Evolutionary conservation across 1,140 invertebrate species (phyloP), one percentile per base, ranked within the genome.

Genomic region (Leptonema lineaticorne): DNA sequence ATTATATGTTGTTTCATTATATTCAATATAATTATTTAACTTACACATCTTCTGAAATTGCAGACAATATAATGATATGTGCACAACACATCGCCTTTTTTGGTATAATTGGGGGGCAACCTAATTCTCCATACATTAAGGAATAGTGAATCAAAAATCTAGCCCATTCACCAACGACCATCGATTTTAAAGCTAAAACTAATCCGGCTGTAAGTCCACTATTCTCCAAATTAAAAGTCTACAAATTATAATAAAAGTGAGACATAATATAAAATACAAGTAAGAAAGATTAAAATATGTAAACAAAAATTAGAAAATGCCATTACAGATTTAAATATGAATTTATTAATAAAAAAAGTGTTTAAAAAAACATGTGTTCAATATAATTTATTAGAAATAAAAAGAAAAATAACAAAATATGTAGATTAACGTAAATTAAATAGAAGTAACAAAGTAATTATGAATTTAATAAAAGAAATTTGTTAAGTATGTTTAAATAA

Each of bases 121-220:
- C 80, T 50, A 81, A 56, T 56, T 79, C 77, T 22, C 81, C 81
- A 75, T 81, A 83, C 79, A 81, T 81, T 3, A 81, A 74, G 70
- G 78, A 46, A 74, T 81, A 74, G 4, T 78, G 78, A 8, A 81
- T 64, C 2, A 81, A 75, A 70, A 83, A 83, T 9, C 79, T 46
- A 28, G 81, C 76, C 27, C 73, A 69, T 75, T 83, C 81, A 24
- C 80, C 80, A 62, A 81, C 78, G 41, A 77, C 62, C 79, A 82
- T 81, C 1, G 81, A 78, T 50, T 73, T 74, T 26, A 83, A 69
- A 27, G 81, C 79, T 22, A 77, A 75, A 68, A 78, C 73, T 29
- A 81, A 64, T 2, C 81, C 81, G 8, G 77, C 78, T 41, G 81
- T 70, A 59, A 81, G 74, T 0, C 77, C 77, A 78, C 74, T 77